A percentile compares a stretch with the other conserved stretches of the same genome.
Conservation (phyloP, 2,113 vertebrate species). For the Mormoops blainvillei region DNA sequence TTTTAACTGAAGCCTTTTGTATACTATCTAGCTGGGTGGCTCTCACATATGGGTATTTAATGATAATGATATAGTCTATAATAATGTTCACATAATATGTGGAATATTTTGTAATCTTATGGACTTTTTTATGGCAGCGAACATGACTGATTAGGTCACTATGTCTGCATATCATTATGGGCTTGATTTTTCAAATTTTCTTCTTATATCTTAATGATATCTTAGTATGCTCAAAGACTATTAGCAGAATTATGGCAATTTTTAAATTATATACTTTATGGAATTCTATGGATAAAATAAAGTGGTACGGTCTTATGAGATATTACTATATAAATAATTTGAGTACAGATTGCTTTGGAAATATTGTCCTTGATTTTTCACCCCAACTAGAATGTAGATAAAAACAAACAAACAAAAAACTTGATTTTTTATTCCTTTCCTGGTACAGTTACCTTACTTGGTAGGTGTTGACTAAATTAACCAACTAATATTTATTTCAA, state of each 20-base stretch:
- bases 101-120: conserved; percentile 53
- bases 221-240: conserved; percentile 35
- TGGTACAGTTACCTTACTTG: background rate
- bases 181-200: conserved; percentile 34
- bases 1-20: conserved; percentile 48
- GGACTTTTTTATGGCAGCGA: conserved; percentile 48
- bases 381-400: background rate
- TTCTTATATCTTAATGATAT: conserved; percentile 44
- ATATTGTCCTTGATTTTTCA: background rate
- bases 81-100: conserved; percentile 22
- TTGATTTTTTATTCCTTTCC: background rate
- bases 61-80: background rate
- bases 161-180: conserved; percentile 53
- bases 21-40: background rate
- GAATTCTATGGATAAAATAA: background rate
- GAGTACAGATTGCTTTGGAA: background rate
- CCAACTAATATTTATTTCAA: background rate
- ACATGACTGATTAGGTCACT: conserved; percentile 61
- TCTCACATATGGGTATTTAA: conserved; percentile 36
- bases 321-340: background rate
- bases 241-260: background rate
- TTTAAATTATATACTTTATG: background rate
- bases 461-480: background rate
- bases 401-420: background rate
- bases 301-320: background rate